Base-by-base conservation (phyloP, 2,888 invertebrate species). In the Tillus elongatus region DNA sequence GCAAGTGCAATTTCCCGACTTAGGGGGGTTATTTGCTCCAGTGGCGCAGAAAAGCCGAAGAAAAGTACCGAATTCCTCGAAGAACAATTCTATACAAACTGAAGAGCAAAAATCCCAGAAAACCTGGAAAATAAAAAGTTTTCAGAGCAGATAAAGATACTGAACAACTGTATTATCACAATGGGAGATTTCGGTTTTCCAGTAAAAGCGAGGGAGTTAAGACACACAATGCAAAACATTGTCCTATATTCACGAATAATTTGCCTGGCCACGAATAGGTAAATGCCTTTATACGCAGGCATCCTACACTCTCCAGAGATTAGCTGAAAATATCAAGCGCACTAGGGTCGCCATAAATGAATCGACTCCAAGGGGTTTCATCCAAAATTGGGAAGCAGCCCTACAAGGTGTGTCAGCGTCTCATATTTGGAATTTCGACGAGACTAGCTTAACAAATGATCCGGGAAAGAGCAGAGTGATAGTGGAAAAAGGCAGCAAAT, bases 391-490 rank as follows among this genome's bases (percentile, higher is more conserved):
- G 14, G 33, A 10, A 15, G 13, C 15, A 12, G 41, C 37, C 15
- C 9, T 42, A 37, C 37, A 15, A 19, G 37, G 40, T 15, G 38
- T 36, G 30, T 34, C 49, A 31, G 29, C 43, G 27, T 32, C 43
- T 33, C 51, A 57, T 36, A 49, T 57, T 6, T 45, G 53, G 39
- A 61, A 55, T 30, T 57, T 54, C 44, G 60, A 60, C 12, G 38
- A 45, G 28, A 44, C 45, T n/a, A 39, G 39, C 30, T 14, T 39
- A 2, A 35, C 36, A 4, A 44, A 56, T 42, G 53, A 61, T 42
- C 54, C 56, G 13, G 53, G 52, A 2, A 37, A 34, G 24, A 53
- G 49, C 42, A 52, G 42, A 30, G 41, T 40, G 14, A 33, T 51
- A 11, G 35, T 35, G 42, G 42, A 42, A 30, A 40, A 37, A 41